Evolutionary conservation across 2,797 vertebrate species (phyloP).

Genomic region (Odontamblyopus rebecca): DNA sequence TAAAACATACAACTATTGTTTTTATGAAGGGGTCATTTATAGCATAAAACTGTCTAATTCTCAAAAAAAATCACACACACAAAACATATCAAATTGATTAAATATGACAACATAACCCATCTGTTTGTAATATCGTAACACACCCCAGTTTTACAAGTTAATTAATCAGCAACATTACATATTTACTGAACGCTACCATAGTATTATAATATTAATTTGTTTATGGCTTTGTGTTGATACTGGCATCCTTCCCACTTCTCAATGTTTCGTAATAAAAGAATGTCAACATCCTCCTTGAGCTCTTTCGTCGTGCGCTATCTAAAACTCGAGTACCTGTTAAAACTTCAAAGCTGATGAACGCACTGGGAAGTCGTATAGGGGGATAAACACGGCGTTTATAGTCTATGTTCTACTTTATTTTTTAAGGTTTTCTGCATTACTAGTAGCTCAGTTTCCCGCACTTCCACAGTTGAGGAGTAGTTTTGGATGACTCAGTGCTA

Average conservation of each 20-base stretch:
- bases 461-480: conserved; percentile 22
- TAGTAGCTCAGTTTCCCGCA: conserved; percentile 26
- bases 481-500: conserved; percentile 27
- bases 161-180: neutral
- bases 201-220: neutral
- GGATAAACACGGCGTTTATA: neutral
- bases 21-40: too few species aligned
- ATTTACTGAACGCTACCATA: neutral
- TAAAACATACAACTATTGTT: too few species aligned
- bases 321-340: neutral
- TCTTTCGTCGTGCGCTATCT: neutral
- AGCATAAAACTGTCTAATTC: neutral
- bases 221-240: neutral
- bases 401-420: neutral
- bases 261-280: neutral
- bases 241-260: neutral
- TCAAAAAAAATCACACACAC: too few species aligned
- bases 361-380: neutral
- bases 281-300: neutral
- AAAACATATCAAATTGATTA: too few species aligned
- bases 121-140: neutral
- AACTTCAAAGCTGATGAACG: neutral
- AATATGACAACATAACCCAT: too few species aligned
- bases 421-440: neutral
- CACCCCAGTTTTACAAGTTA: neutral